Evolutionary conservation across 2,797 vertebrate species (phyloP), one percentile per base, ranked within the genome.

Genomic region (Diplodus sargus): DNA sequence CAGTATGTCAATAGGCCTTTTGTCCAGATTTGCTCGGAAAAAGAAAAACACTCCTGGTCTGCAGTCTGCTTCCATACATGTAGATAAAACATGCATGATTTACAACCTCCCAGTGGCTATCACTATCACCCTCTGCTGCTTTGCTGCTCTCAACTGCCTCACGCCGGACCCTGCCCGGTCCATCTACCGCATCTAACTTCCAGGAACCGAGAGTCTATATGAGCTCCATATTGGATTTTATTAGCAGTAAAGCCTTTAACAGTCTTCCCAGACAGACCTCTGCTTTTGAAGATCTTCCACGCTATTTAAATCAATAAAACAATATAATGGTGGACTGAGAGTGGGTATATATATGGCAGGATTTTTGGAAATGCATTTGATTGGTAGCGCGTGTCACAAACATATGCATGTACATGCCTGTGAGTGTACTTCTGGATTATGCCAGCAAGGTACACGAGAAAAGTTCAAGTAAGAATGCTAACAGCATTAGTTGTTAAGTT

Each of bases 141-240:
- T 25, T 25, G 25, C 25, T 25, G 25, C 25, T 25, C 25, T 25
- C 2, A 25, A 25, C 25, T 25, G 25, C 25, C 25, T 25, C 25
- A 25, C 25, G 3, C 2, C 2, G 25, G 25, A 25, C 25, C 25
- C 73, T 53, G 51, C 81, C 70, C 5, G 12, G 74, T 82, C 76
- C 30, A 54, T 69, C 63, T 42, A 74, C 61, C 74, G 63, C 51
- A 76, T 74, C 72, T 83, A 56, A 59, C 87, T 84, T 89, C 84
- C 86, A 64, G 60, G 73, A 84, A 78, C 22, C 30, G 10, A 43
- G 28, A 72, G 42, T 71, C 81, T 69, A 61, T 66, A 79, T 76
- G 74, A 80, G 77, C 66, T 73, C 80, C 74, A 77, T 62, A 64
- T 85, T 82, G 83, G 2, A 22, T 90, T 89, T 89, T 88, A 92